Percentiles rank a stretch among this genome's conserved stretches.
Evolutionary conservation across 2,113 vertebrate genomes (phyloP).

Genomic region (Fulmarus glacialis): DNA sequence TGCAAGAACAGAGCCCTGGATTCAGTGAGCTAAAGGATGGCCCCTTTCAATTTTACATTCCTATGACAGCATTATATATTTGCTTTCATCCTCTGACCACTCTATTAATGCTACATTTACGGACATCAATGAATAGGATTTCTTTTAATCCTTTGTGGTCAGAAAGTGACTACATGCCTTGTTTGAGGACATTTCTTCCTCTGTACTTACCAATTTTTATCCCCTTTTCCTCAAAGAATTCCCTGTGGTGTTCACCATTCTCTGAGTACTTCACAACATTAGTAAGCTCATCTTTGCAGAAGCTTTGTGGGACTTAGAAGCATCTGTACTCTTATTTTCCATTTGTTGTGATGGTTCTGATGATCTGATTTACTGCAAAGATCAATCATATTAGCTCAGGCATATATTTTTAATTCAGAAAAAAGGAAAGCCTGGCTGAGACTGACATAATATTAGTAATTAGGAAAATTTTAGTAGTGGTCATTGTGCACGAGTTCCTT

Average conservation of each 20-base stretch:
- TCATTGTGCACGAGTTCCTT: background rate
- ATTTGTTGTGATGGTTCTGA: background rate
- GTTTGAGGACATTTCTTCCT: background rate
- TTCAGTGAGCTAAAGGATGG: background rate
- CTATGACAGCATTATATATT: background rate
- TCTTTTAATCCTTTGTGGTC: background rate
- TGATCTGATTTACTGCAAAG: background rate
- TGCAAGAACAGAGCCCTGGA: background rate
- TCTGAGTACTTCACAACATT: background rate
- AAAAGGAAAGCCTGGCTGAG: background rate
- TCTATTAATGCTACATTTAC: background rate
- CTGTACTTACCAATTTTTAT: background rate
- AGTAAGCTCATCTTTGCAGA: background rate
- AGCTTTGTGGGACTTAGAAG: background rate
- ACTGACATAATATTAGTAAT: background rate
- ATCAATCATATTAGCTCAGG: background rate
- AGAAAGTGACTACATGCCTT: background rate
- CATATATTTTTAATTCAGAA: background rate
- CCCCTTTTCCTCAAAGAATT: background rate
- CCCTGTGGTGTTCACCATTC: background rate
- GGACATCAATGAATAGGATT: background rate
- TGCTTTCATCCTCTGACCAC: background rate
- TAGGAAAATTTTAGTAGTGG: background rate
- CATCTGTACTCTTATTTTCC: background rate
- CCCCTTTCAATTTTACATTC: background rate